Evolutionary conservation across 64 coral and sea anemone genomes (phyloP).

Genomic region (Trachythela sp.): DNA sequence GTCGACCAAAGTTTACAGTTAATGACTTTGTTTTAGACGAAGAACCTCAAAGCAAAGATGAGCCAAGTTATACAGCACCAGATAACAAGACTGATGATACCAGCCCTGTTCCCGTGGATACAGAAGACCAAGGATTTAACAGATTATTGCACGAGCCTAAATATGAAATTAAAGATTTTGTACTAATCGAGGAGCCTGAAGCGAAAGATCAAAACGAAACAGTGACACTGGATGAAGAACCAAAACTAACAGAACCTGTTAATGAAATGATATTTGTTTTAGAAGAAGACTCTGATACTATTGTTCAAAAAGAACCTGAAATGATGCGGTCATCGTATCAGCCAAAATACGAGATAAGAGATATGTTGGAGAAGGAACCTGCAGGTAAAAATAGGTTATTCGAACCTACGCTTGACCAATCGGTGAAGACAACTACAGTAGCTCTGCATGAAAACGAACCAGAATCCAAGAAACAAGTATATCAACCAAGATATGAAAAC

Average conservation of each 20-base stretch:
- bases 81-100: neutral
- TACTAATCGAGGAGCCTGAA: too few relatives aligned
- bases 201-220: too few relatives aligned
- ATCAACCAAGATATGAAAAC: neutral
- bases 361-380: neutral
- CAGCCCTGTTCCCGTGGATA: neutral
- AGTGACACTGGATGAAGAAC: too few relatives aligned
- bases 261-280: too few relatives aligned
- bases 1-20: too few relatives aligned
- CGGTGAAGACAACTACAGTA: neutral
- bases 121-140: neutral
- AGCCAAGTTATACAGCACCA: neutral
- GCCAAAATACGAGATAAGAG: neutral
- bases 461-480: neutral
- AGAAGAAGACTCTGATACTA: too few relatives aligned
- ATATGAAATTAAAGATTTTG: neutral
- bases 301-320: neutral
- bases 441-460: neutral
- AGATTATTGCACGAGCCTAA: neutral
- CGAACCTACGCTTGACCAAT: neutral
- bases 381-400: neutral
- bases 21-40: too few relatives aligned
- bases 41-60: neutral
- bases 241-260: too few relatives aligned
- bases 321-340: neutral